phyloP scores from a whole-genome alignment of 2,797 vertebrate species.

The Sebastes kiyomatsui region DNA sequence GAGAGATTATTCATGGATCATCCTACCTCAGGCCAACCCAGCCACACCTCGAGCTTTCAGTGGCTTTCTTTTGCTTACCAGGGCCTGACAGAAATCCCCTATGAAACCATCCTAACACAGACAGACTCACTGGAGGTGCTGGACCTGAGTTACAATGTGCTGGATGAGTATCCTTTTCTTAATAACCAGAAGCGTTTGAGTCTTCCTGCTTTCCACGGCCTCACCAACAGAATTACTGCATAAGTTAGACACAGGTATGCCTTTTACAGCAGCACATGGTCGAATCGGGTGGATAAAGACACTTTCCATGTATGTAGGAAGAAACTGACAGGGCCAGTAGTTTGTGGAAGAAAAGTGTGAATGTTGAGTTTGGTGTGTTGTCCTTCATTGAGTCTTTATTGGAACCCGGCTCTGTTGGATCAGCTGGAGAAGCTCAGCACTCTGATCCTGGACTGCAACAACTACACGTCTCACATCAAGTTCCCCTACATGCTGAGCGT shows the following conservation, averaged over 20 bases:
- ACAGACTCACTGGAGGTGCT: conserved; percentile 77
- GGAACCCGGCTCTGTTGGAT: conserved; percentile 81
- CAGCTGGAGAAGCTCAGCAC: conserved; percentile 81
- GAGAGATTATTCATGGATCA: conserved; percentile 63
- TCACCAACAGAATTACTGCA: too few relatives aligned
- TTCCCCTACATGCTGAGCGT: conserved; percentile 83
- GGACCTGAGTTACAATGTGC: conserved; percentile 83
- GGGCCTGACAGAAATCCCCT: conserved; percentile 81
- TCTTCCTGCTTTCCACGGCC: too few relatives aligned
- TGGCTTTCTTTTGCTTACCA: conserved; percentile 83
- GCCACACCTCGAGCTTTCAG: conserved; percentile 49
- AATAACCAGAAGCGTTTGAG: neutral
- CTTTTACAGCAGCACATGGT: too few relatives aligned
- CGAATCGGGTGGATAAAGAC: too few relatives aligned
- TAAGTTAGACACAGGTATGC: too few relatives aligned
- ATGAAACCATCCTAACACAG: conserved; percentile 75
- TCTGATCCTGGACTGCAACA: conserved; percentile 84
- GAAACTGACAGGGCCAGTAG: too few relatives aligned
- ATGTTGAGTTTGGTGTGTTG: neutral
- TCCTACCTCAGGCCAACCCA: conserved; percentile 1
- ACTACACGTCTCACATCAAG: conserved; percentile 82
- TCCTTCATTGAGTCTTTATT: conserved; percentile 74
- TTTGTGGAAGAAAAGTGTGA: too few relatives aligned
- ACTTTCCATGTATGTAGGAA: too few relatives aligned
- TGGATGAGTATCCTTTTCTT: conserved; percentile 84